phyloP scores from a whole-genome alignment of 2,113 vertebrate genomes.

The Stegostoma tigrinum region DNA sequence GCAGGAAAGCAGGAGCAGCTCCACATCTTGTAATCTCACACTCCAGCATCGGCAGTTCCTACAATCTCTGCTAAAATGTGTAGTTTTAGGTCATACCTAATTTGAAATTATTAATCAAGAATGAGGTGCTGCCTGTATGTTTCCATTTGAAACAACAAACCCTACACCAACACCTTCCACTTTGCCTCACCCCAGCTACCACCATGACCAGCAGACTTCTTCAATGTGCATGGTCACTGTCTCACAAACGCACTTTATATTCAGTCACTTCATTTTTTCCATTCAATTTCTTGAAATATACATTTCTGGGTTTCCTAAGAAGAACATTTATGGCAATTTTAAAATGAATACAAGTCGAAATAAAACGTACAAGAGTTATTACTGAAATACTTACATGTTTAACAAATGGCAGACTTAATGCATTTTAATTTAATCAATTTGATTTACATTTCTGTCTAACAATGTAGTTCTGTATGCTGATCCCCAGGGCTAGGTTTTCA shows the following conservation, averaged over 20 bases:
- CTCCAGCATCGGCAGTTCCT: too few relatives aligned
- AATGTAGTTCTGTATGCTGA: conserved; percentile 31
- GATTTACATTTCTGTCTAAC: conserved; percentile 35
- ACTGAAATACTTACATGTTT: conserved; percentile 12
- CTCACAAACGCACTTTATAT: background rate
- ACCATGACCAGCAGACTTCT: background rate
- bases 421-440: conserved; percentile 37
- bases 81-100: background rate
- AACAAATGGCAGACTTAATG: background rate
- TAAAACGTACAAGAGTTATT: conserved; percentile 11
- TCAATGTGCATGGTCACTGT: background rate
- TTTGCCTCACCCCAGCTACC: too few relatives aligned
- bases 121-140: background rate
- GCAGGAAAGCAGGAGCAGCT: too few relatives aligned
- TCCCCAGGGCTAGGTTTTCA: conserved; percentile 25
- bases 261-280: background rate
- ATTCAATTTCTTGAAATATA: background rate
- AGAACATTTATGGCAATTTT: conserved; percentile 5
- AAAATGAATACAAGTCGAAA: background rate
- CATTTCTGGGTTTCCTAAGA: background rate
- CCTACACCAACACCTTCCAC: too few relatives aligned
- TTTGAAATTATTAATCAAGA: background rate
- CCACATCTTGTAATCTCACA: too few relatives aligned
- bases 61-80: background rate
- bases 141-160: background rate